Evolutionary conservation across 1,140 invertebrate genomes (phyloP), one percentile per base, ranked within the genome.

Genomic region (Zaprionus ghesquierei): DNA sequence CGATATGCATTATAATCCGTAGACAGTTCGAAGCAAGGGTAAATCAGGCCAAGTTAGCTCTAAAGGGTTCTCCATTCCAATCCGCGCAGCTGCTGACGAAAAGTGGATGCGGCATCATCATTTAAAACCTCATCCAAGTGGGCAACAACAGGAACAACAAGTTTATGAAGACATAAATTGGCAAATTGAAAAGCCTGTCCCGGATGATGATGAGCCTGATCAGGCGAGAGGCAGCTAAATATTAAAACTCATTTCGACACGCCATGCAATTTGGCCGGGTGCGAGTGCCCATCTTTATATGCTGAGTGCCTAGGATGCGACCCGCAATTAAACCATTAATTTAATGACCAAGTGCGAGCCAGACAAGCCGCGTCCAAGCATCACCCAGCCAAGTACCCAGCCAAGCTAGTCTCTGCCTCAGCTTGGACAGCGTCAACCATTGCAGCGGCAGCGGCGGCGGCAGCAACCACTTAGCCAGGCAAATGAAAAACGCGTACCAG

Each of bases 141-240:
- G 31, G 5, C 35, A 13, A n/a, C n/a, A n/a, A 70, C 60, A 63
- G 35, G 38, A 53, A 51, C 25, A 44, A 35, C 65, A 70, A 70
- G 55, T 74, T 89, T 89, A 89, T 89, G 79, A 89, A 89, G 84
- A 89, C 84, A 89, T 89, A 89, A 89, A 89, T 89, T 89, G 81
- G 84, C 75, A 86, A 86, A 86, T 86, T 86, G 81, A 75, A 86
- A 70, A 81, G 70, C 79, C 69, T 69, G 75, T 75, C 76, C 54
- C 65, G 75, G 79, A 77, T 54, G 62, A 68, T 69, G 46, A 69
- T 69, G 61, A 69, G 63, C 56, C 75, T 62, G 82, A 87, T 87
- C 79, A 77, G 53, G 13, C 13, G 44, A 20, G 6, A 66, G 38
- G 55, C 60, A 62, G 65, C 65, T 84, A 69, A 75, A 79, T 79